These are phyloP conservation scores for Mystacornis crossleyi DNA, from an alignment of 2,113 vertebrate species.

Conservation along the genomic window DNA sequence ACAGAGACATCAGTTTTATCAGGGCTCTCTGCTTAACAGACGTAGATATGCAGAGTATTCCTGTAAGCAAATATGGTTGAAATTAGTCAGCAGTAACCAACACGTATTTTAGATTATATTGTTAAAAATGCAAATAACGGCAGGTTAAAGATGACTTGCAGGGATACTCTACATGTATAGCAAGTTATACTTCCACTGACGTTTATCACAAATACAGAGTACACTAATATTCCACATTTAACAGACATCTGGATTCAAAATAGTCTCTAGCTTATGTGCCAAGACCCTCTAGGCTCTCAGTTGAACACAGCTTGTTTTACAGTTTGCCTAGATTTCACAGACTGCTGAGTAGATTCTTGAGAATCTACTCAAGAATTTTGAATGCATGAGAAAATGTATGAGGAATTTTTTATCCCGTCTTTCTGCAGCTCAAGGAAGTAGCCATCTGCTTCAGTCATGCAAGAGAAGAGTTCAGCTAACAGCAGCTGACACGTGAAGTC, in stretches of 20 bases:
- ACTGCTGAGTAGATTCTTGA: background rate
- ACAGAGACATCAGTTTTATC: background rate
- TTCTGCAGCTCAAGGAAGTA: slow-evolving; percentile 28
- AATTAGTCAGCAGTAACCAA: background rate
- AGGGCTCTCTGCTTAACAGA: background rate
- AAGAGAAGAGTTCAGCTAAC: background rate
- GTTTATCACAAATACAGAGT: background rate
- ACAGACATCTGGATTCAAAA: background rate
- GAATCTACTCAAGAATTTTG: slow-evolving; percentile 7
- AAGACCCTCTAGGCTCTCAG: background rate
- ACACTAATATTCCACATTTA: background rate
- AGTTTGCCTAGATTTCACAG: slow-evolving; percentile 1
- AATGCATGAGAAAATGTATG: background rate
- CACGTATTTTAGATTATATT: background rate
- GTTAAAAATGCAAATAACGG: background rate
- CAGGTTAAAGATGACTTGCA: background rate
- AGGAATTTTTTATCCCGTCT: slow-evolving; percentile 6
- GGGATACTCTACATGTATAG: background rate
- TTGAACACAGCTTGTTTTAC: background rate
- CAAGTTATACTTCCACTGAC: background rate
- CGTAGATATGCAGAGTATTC: background rate
- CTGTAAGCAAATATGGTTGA: background rate
- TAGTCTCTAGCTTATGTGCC: background rate
- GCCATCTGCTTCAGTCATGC: slow-evolving; percentile 14
- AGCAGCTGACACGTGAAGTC: background rate